Evolutionary conservation across 2,113 vertebrate genomes (phyloP).

Genomic region (Dissostichus mawsoni): DNA sequence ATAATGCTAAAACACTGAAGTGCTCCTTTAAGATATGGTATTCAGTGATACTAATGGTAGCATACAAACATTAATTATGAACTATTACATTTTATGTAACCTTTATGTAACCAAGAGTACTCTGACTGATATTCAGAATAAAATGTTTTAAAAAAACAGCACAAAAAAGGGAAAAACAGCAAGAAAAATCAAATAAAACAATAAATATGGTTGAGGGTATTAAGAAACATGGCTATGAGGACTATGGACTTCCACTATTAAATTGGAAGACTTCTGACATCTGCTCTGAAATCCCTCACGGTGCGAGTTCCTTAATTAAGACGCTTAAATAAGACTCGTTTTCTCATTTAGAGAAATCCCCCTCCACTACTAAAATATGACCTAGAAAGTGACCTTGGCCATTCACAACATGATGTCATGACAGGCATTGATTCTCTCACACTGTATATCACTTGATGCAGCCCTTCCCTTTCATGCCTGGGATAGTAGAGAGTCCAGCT

Average conservation of each 20-base stretch:
- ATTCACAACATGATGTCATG: conserved; percentile 61
- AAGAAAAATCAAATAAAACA: no score
- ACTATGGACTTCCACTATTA: conserved; percentile 18
- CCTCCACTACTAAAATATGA: conserved; percentile 40
- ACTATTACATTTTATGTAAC: no score
- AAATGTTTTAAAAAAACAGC: no score
- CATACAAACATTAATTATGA: no score
- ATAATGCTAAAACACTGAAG: background rate
- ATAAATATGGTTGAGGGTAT: background rate
- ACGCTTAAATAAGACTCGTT: conserved; percentile 8
- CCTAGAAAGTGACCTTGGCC: conserved; percentile 53
- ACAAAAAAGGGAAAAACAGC: no score
- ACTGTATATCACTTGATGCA: conserved; percentile 44
- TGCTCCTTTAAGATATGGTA: background rate
- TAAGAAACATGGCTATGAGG: background rate
- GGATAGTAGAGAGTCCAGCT: conserved; percentile 40
- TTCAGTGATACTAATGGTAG: background rate
- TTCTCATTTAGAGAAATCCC: conserved; percentile 40
- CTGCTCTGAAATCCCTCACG: conserved; percentile 13
- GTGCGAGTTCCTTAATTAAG: background rate
- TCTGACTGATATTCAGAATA: no score
- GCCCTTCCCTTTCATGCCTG: conserved; percentile 38
- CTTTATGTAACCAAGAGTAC: no score
- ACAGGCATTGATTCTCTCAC: conserved; percentile 64
- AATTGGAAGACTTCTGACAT: conserved; percentile 21